phyloP scores from a whole-genome alignment of 2,888 invertebrate genomes.

The Orthosia incerta region DNA sequence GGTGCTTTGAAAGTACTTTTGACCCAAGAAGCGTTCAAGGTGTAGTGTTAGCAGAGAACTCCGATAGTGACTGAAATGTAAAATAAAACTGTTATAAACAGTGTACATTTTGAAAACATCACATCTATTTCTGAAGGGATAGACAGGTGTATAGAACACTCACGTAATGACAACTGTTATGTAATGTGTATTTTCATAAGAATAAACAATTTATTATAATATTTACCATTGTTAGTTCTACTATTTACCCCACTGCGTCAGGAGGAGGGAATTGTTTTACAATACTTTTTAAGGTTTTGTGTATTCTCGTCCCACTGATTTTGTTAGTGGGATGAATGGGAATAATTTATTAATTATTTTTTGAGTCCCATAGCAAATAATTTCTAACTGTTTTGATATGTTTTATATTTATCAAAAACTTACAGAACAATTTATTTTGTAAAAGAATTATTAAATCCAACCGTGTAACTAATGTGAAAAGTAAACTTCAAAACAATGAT shows the following conservation, averaged over 20 bases:
- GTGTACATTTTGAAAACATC: conserved; percentile 10
- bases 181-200: conserved; percentile 26
- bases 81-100: conserved; percentile 15
- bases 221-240: conserved; percentile 5
- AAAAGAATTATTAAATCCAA: no score
- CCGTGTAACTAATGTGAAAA: no score
- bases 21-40: conserved; percentile 91
- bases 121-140: background rate
- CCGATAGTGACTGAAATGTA: conserved; percentile 91
- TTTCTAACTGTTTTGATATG: no score
- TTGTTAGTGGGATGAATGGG: no score
- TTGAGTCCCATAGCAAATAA: no score
- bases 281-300: no score
- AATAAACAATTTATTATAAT: conserved; percentile 43
- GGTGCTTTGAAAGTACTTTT: conserved; percentile 94
- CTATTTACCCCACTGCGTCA: background rate
- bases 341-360: no score
- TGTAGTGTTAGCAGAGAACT: conserved; percentile 93
- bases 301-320: no score
- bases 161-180: background rate
- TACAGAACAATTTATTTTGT: no score
- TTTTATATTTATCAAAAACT: no score
- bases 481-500: no score
- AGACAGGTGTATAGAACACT: background rate
- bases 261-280: no score